Base-by-base conservation (phyloP, 2,113 vertebrate genomes). In the Eptatretus burgeri region DNA sequence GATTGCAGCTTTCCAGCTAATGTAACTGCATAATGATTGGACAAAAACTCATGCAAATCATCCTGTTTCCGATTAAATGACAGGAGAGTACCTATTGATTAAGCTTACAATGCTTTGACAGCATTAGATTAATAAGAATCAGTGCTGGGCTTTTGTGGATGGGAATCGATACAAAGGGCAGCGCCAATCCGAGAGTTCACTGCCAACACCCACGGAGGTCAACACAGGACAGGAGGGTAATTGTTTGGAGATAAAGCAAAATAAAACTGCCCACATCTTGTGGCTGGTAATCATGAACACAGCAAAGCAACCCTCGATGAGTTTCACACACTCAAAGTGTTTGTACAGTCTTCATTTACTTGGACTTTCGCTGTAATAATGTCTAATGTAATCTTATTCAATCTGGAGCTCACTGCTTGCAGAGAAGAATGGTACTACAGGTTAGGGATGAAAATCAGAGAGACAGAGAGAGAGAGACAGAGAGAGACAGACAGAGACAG, bases 71-170 rank as follows among this genome's bases (percentile, higher is more conserved):
- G 56, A 60, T 60, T 60, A 60, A 60, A 60, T 17, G 20, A 60
- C 20, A 17, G n/a, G 20, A 60, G 56, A n/a, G 56, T 60, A 20
- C n/a, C 56, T 60, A 60, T 60, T 60, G 56, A 60, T 60, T 60
- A 60, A 20, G n/a, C 20, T 60, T 60, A 60, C n/a, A 60, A 60
- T 17, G 56, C 56, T 60, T 60, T 60, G 56, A 60, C 56, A 60
- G 56, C 56, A 60, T 60, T 60, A 60, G 56, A 60, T 60, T 60
- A 60, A 60, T 60, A 60, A 60, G 56, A 60, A 60, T 60, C 20
- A 60, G 56, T 17, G 56, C 56, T 17, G 56, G 56, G 56, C 56
- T 60, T 60, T n/a, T 60, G 56, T 60, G 56, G n/a, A 60, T n/a
- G n/a, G 56, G 56, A 20, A 60, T 60, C 56, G 56, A 60, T 60